These are phyloP conservation scores for Phania funesta DNA, from an alignment of 2,888 invertebrate species.

Conservation along the genomic window DNA sequence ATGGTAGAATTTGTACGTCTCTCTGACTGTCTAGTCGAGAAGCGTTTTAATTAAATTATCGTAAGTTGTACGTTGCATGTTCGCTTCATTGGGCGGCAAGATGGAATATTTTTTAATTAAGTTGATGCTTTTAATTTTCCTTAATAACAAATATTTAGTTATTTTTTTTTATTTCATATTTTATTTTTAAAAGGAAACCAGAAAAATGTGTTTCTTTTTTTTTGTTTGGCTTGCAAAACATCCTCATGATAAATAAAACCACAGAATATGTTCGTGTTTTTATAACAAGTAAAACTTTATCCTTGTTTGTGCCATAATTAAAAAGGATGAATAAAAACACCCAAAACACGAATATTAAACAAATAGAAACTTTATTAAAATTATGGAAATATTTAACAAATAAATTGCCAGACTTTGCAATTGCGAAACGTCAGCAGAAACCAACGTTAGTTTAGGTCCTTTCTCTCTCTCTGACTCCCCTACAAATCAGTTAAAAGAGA, in stretches of 20 bases:
- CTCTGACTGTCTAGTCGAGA: neutral
- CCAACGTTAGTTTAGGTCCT: no score
- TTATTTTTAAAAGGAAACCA: neutral
- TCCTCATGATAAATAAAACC: constrained; percentile 10
- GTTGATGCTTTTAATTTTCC: constrained; percentile 38
- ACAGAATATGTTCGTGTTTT: neutral
- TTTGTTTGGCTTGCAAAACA: neutral
- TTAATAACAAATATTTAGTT: constrained; percentile 12
- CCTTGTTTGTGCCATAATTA: constrained; percentile 26
- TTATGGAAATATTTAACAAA: no score
- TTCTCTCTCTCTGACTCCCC: no score
- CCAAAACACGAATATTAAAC: neutral
- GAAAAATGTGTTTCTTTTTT: neutral
- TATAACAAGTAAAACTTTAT: constrained; percentile 28
- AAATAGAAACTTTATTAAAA: neutral
- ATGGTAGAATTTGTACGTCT: neutral
- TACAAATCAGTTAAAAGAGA: no score
- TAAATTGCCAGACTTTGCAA: no score
- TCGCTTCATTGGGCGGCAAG: constrained; percentile 41
- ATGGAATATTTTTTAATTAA: constrained; percentile 60
- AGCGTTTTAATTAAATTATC: constrained; percentile 59
- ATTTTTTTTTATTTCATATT: constrained; percentile 12
- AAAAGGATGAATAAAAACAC: neutral
- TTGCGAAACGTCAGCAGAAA: no score
- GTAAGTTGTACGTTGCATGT: constrained; percentile 21